Evolutionary conservation across 2,888 invertebrate genomes (phyloP).

Genomic region (Acheta domesticus): DNA sequence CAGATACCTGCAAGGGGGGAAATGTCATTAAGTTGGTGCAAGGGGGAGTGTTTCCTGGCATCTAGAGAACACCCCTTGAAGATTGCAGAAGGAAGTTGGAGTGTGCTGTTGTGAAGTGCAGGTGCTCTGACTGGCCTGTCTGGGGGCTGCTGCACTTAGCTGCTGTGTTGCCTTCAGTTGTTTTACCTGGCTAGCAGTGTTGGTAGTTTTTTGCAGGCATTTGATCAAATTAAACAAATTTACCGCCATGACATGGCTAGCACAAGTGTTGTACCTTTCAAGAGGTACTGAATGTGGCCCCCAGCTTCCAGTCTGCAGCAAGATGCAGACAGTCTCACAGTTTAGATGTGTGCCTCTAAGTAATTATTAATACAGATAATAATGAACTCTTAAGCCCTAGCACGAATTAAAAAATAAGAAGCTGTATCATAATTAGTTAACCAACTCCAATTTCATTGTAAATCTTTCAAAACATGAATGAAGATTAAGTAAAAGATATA

Average conservation of each 20-base stretch:
- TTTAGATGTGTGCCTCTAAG: constrained; percentile 24
- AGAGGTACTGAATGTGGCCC: constrained; percentile 6
- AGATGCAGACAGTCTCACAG: neutral
- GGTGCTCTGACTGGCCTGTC: neutral
- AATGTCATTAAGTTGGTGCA: neutral
- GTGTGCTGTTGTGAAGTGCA: too few relatives aligned
- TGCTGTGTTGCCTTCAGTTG: neutral
- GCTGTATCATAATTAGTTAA: neutral
- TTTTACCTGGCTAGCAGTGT: constrained; percentile 18
- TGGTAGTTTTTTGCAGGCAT: neutral
- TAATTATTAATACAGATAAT: neutral
- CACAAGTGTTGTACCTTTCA: neutral
- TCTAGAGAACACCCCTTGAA: neutral
- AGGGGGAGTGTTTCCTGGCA: neutral
- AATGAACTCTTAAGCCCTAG: neutral
- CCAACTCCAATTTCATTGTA: constrained; percentile 1
- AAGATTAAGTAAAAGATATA: neutral
- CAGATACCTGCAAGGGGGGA: neutral
- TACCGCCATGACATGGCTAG: neutral
- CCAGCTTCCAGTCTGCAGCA: neutral
- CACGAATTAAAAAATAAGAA: neutral
- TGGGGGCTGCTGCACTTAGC: neutral
- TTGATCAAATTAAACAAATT: neutral
- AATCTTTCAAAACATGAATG: neutral
- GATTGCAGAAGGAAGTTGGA: neutral